Base-by-base conservation (phyloP, 2,113 vertebrate species). In the Alouatta palliata region DNA sequence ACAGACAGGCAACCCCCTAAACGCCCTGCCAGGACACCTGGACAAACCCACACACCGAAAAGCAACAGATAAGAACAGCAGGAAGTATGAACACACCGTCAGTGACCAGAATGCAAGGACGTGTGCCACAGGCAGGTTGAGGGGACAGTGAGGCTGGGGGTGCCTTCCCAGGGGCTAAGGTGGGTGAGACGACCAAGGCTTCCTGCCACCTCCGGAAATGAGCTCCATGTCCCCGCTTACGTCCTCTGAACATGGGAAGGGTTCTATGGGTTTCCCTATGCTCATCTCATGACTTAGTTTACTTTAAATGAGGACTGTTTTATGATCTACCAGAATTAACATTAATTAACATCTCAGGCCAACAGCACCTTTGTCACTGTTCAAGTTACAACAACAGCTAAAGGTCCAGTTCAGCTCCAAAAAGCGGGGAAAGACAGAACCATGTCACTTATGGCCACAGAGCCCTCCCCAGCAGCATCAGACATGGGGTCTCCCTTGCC, bases 401-500 rank as follows among this genome's bases (percentile, higher is more conserved):
- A 64, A 64, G 61, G 27, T 64, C 61, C 27, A 32, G 6, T 49
- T 88, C 2, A 5, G n/a, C 27, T 35, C 37, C 37, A 25, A 21
- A n/a, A 58, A 20, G 20, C 5, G 8, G 9, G 12, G 9, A 27
- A 21, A 37, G 40, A 17, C 37, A 40, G 40, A n/a, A 35, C 21
- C 13, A 27, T 0, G 0, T 17, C 75, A 20, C 30, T n/a, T 0
- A 14, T 0, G 40, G 20, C 23, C 17, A 23, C 61, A n/a, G 16
- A 14, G 32, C 85, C 9, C 9, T 5, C 8, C 49, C 11, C 0
- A 25, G 79, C 0, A 0, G 47, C n/a, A 1, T 1, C 0, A 13
- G 45, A 9, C 27, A 17, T 35, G 2, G 0, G 2, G 8, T 79
- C 4, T 3, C 3, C 66, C 43, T 47, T 32, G 11, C 47, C 19